These are phyloP conservation scores for Hypothenemus hampei DNA, from an alignment of 1,140 invertebrate genomes.

Conservation along the genomic window DNA sequence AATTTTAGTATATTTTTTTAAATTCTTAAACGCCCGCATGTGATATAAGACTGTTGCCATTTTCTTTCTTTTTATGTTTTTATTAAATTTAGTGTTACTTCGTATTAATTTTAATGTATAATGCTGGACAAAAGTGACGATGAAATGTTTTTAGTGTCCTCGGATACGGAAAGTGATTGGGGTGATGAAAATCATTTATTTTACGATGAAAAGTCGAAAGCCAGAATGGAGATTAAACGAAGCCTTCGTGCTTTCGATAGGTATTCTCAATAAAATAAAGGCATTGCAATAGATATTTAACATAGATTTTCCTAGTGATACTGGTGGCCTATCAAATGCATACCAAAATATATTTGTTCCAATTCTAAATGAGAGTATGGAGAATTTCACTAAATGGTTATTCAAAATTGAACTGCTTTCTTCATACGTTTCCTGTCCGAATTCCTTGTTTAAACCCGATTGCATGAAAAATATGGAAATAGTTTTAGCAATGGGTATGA, in stretches of 20 bases:
- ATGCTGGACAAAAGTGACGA: constrained; percentile 9
- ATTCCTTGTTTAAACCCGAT: constrained; percentile 12
- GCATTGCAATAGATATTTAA: no score
- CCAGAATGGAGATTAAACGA: constrained; percentile 8
- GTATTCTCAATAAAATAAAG: no score
- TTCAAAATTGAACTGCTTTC: constrained; percentile 12
- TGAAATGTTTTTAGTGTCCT: constrained; percentile 16
- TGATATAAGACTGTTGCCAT: not conserved
- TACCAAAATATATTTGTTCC: constrained; percentile 21
- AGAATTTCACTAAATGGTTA: constrained; percentile 17
- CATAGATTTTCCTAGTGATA: constrained; percentile 5
- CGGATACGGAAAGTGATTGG: constrained; percentile 17
- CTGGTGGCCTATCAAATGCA: constrained; percentile 12
- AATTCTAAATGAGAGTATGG: constrained; percentile 13
- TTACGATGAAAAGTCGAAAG: constrained; percentile 9
- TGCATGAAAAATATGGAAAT: constrained; percentile 14
- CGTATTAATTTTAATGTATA: not conserved
- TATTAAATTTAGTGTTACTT: not conserved
- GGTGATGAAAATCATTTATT: constrained; percentile 17
- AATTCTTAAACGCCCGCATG: no score
- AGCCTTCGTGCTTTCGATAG: constrained; percentile 12
- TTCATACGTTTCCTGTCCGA: constrained; percentile 9
- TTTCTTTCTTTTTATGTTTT: constrained; percentile 3
- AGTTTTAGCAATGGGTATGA: constrained; percentile 11
- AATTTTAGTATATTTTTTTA: no score